Evolutionary conservation across 1,140 invertebrate genomes (phyloP), one percentile per base, ranked within the genome.

Genomic region (Doryteuthis pealeii): DNA sequence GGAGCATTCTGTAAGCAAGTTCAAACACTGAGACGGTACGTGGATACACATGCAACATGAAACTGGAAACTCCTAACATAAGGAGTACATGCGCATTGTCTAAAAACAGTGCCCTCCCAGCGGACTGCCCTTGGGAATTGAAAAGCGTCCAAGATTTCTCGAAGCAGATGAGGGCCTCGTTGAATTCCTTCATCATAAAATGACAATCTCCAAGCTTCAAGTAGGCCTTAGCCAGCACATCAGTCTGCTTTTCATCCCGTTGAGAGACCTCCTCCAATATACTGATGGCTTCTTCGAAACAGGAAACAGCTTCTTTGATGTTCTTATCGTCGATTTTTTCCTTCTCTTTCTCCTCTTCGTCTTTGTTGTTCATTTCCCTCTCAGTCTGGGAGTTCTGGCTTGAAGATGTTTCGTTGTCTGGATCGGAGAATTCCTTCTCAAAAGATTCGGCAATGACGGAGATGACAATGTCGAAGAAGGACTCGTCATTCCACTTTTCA

Each of bases 11-110:
- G 33, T 82, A 76, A 15, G 85, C 83, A 14, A 82, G 79, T 75
- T 85, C 83, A 77, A 85, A 85, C 1, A 84, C 80, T 12, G 81
- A 80, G 8, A 80, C 82, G 31, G 85, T 82, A 68, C 82, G 72
- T 32, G 85, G 82, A 77, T 85, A 86, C n/a, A 83, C 81, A 73
- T 85, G 84, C 1, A 85, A 69, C 83, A 86, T 84, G 71, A 86
- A 85, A n/a, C 81, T 84, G 40, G 82, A 83, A 35, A 85, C 83
- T n/a, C 85, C 85, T n/a, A 85, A 76, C 85, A 86, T 85, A 72
- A 80, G 82, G 66, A 85, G 70, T 14, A 85, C 81, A 79, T 86
- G 85, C 15, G 83, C 83, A 75, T 86, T 83, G 69, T 85, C 80
- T 72, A 84, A 74, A 31, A 84, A 66, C 54, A 83, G 80, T 15